These are phyloP conservation scores for Fringilla coelebs DNA, from an alignment of 2,797 vertebrate species.

Conservation along the genomic window DNA sequence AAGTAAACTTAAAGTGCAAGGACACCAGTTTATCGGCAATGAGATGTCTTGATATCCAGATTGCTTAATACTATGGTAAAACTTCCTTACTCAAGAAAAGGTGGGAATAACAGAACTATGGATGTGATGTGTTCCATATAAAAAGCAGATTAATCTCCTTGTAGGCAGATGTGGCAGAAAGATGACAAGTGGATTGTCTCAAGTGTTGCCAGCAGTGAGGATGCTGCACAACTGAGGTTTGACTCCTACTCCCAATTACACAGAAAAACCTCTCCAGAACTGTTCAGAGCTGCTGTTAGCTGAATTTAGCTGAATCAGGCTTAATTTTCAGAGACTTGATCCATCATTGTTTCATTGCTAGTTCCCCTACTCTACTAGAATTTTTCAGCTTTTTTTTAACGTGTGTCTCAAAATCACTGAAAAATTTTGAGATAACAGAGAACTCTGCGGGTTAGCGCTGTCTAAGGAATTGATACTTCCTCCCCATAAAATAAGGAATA, in stretches of 20 bases:
- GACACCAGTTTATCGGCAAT: neutral
- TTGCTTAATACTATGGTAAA: neutral
- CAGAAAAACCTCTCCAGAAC: neutral
- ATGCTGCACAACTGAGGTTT: neutral
- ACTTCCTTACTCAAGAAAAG: neutral
- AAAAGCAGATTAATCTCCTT: neutral
- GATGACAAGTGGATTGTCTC: neutral
- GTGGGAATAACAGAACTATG: neutral
- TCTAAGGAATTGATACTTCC: neutral
- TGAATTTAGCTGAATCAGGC: neutral
- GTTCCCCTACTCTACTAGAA: neutral
- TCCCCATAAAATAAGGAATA: neutral
- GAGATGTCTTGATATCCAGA: neutral
- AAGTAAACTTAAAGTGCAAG: neutral
- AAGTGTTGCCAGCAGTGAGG: neutral
- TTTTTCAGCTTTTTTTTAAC: neutral
- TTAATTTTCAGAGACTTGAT: neutral
- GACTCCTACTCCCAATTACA: neutral
- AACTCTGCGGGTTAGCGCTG: neutral
- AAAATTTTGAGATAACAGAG: neutral
- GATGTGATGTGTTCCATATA: neutral
- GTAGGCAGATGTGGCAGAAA: neutral
- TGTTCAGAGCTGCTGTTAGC: neutral
- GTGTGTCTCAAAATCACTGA: neutral
- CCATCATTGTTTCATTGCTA: neutral